Evolutionary conservation across 2,888 invertebrate genomes (phyloP), one percentile per base, ranked within the genome.

Genomic region (Tipula lateralis): DNA sequence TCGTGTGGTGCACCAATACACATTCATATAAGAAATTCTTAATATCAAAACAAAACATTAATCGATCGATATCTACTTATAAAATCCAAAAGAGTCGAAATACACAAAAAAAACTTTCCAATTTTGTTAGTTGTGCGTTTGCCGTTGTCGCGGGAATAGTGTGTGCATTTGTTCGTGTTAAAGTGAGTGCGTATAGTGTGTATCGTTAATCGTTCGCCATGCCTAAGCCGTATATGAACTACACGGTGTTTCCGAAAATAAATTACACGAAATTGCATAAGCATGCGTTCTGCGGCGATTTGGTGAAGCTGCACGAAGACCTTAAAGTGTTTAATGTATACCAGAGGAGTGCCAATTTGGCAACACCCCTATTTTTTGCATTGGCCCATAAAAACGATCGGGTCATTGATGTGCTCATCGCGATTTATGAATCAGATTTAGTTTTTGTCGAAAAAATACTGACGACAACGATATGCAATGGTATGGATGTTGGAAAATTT

Each of bases 31-130:
- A 9, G 13, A 66, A 7, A 66, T 66, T 66, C 66, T 24, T 66
- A 66, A 24, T 66, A 66, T 66, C 66, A 66, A 66, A 66, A 66
- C 66, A 66, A 66, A 66, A 66, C 66, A 66, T 66, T 66, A 66
- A 66, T 66, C 66, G 66, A 66, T 66, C 66, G 66, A 66, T 66
- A 66, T 66, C 66, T 24, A 66, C 24, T 66, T 66, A 66, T 19
- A 66, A 44, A 66, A 66, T 1, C 24, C 19, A 44, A 44, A 66
- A 66, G 66, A 66, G 24, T 24, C 66, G 66, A 24, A 66, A 66
- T 1, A 66, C 66, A 66, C 66, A 66, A 9, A 24, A 16, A 12
- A 66, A 50, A 50, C 19, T 44, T 44, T 44, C 9, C 32, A 7
- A 44, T 44, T 44, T 50, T 66, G 66, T 66, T 66, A 66, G 66